Evolutionary conservation across 2,113 vertebrate genomes (phyloP), one percentile per base, ranked within the genome.

Genomic region (Leucosticte australis): DNA sequence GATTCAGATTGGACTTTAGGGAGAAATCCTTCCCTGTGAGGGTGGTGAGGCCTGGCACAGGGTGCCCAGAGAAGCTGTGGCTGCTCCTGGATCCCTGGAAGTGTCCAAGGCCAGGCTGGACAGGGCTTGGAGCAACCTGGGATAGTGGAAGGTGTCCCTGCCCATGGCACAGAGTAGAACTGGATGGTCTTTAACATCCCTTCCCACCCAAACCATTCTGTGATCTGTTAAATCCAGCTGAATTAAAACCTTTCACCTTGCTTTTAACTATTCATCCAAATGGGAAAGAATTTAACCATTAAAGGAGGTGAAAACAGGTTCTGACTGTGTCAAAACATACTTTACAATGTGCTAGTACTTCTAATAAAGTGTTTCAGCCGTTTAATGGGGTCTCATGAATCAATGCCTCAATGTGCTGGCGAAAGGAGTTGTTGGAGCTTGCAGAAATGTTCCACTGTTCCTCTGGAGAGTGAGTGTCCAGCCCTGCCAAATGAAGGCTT

Each of bases 91-190:
- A 76, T 69, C 30, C 35, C 41, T 76, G 79, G 15, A 8, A 69
- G 11, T 76, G 41, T 11, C 6, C 70, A 35, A 55, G 17, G 17
- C 21, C 55, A 37, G 47, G 35, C 0, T 89, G 68, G 33, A 44
- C 0, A 0, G 18, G 3, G 27, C 4, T 76, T 49, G 22, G 70
- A 56, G 1, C 15, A 49, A 0, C 2, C 26, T 63, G 31, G 18
- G 12, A 0, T 4, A 6, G 17, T 16, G 31, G 26, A 3, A 77
- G 3, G 0, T 49, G 26, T 37, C 18, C 30, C 63, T 69, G 35
- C 3, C 20, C 15, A 16, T 20, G 35, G 7, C 41, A 76, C 17
- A 17, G 28, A 12, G 0, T 33, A 10, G 55, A 3, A 76, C 3
- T 4, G 28, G 31, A 18, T 6, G 8, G 3, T 4, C 14, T 69